A percentile compares a stretch with the other conserved stretches of the same genome.
These are phyloP conservation scores for Urocynchramus pylzowi DNA, from an alignment of 2,113 vertebrate genomes.

Conservation along the genomic window DNA sequence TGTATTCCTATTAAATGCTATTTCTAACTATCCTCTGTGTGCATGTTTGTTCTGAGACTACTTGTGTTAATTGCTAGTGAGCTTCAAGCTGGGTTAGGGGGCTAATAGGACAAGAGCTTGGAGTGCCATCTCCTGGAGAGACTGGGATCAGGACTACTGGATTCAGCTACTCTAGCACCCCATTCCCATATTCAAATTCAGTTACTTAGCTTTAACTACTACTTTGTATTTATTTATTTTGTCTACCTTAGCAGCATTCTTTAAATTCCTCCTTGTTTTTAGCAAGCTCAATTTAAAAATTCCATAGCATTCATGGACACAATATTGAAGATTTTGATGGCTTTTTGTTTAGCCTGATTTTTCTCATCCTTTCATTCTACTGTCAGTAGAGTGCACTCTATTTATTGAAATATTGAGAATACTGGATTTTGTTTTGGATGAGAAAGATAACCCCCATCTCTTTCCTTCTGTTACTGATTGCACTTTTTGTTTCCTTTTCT, in stretches of 20 bases:
- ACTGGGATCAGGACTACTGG: not conserved
- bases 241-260: not conserved
- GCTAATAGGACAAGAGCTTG: not conserved
- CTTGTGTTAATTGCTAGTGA: not conserved
- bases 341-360: not conserved
- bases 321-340: not conserved
- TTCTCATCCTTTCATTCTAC: not conserved
- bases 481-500: not conserved
- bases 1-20: not conserved
- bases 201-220: not conserved
- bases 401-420: not conserved
- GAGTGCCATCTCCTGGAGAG: not conserved
- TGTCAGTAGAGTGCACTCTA: not conserved
- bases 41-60: not conserved
- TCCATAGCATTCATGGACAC: not conserved
- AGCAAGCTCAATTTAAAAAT: not conserved
- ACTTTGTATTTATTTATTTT: not conserved
- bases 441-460: not conserved
- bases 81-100: not conserved
- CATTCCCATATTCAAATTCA: not conserved
- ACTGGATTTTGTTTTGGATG: not conserved
- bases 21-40: not conserved
- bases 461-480: not conserved
- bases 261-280: not conserved
- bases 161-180: not conserved